phyloP scores from a whole-genome alignment of 1,140 invertebrate species.

The Calliphora vicina region DNA sequence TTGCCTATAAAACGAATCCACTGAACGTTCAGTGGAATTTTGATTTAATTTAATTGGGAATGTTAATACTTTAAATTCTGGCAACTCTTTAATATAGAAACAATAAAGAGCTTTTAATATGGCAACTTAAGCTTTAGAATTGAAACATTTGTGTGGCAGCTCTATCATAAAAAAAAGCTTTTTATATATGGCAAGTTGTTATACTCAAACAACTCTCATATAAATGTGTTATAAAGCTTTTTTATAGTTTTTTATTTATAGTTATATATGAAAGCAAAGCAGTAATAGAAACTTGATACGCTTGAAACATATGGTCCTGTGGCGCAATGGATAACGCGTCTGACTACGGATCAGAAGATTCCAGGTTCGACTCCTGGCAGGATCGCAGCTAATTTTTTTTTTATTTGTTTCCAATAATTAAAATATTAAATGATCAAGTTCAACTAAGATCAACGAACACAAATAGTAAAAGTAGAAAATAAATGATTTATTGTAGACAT shows the following conservation, averaged over 20 bases:
- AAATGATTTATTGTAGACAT: neutral
- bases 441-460: neutral
- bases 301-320: constrained; percentile 66
- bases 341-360: constrained; percentile 78
- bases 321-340: constrained; percentile 78
- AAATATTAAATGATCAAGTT: neutral
- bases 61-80: neutral
- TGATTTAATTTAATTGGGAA: neutral
- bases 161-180: neutral
- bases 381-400: constrained; percentile 61
- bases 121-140: too few relatives aligned
- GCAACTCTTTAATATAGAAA: neutral
- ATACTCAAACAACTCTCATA: neutral
- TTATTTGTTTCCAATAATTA: neutral
- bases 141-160: too few relatives aligned
- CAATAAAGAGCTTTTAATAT: neutral
- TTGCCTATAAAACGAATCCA: too few relatives aligned
- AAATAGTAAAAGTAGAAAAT: neutral
- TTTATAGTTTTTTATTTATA: too few relatives aligned
- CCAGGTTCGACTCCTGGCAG: constrained; percentile 77
- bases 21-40: too few relatives aligned
- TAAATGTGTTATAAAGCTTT: neutral
- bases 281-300: neutral
- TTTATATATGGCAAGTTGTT: neutral
- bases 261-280: neutral